These are phyloP conservation scores for Philaenus spumarius DNA, from an alignment of 1,140 invertebrate genomes.

Conservation along the genomic window DNA sequence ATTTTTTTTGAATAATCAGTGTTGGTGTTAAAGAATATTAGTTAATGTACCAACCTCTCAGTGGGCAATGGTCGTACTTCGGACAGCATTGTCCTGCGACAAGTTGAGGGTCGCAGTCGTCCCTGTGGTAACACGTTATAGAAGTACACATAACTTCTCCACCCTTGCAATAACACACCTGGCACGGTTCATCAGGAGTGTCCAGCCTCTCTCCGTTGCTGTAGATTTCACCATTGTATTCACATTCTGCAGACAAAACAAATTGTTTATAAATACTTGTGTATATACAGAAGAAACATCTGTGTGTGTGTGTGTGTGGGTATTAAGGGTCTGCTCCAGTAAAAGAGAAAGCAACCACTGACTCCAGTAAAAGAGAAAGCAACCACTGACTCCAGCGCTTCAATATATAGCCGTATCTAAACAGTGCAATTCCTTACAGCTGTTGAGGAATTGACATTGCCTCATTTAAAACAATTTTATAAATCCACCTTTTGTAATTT, in stretches of 20 bases:
- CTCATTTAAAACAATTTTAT: no score
- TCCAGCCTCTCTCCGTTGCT: constrained; percentile 66
- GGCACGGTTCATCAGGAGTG: constrained; percentile 57
- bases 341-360: not conserved
- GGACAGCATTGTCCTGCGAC: constrained; percentile 66
- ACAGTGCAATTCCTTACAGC: no score
- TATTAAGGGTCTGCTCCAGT: no score
- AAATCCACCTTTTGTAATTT: no score
- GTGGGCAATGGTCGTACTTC: constrained; percentile 69
- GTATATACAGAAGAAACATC: not conserved
- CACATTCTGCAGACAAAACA: constrained; percentile 54
- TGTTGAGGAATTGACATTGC: no score
- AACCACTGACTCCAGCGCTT: no score
- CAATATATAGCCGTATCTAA: no score
- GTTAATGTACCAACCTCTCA: constrained; percentile 48
- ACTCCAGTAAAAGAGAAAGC: not conserved
- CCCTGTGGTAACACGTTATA: constrained; percentile 63
- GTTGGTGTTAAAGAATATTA: not conserved
- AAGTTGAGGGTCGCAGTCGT: constrained; percentile 61
- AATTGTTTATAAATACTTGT: not conserved
- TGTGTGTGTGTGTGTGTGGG: no score
- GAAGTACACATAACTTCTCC: constrained; percentile 66
- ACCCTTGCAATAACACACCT: constrained; percentile 70
- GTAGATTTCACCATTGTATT: constrained; percentile 63
- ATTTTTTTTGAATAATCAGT: constrained; percentile 2